These are phyloP conservation scores for Manis pentadactyla DNA, from an alignment of 2,797 vertebrate species.

Conservation along the genomic window DNA sequence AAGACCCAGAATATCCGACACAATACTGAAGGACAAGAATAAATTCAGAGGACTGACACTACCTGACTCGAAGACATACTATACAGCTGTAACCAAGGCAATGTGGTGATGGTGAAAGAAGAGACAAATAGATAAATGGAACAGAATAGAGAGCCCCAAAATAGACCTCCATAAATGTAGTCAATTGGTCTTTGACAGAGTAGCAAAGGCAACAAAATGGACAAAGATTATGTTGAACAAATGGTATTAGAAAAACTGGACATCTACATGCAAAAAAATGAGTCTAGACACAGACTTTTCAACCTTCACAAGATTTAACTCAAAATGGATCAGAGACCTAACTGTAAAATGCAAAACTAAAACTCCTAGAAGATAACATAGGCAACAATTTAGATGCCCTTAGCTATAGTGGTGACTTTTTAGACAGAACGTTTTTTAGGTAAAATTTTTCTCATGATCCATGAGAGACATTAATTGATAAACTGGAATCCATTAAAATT, in stretches of 20 bases:
- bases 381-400: neutral
- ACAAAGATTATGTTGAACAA: neutral
- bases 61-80: neutral
- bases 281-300: neutral
- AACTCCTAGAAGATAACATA: neutral
- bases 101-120: neutral
- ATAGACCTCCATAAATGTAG: neutral
- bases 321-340: neutral
- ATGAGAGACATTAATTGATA: neutral
- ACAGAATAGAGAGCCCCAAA: neutral
- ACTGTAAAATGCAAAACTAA: neutral
- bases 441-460: neutral
- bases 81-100: neutral
- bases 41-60: neutral
- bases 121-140: neutral
- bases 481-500: neutral
- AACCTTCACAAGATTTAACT: neutral
- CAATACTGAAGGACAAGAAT: neutral
- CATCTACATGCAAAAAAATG: neutral
- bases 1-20: neutral
- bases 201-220: neutral
- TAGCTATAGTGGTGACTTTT: neutral
- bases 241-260: neutral
- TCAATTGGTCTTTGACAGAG: neutral
- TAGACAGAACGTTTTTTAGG: neutral